Percentiles rank a stretch among this genome's conserved stretches.
Conservation (phyloP, 2,888 invertebrate species). For the Cephus rjabovi region DNA sequence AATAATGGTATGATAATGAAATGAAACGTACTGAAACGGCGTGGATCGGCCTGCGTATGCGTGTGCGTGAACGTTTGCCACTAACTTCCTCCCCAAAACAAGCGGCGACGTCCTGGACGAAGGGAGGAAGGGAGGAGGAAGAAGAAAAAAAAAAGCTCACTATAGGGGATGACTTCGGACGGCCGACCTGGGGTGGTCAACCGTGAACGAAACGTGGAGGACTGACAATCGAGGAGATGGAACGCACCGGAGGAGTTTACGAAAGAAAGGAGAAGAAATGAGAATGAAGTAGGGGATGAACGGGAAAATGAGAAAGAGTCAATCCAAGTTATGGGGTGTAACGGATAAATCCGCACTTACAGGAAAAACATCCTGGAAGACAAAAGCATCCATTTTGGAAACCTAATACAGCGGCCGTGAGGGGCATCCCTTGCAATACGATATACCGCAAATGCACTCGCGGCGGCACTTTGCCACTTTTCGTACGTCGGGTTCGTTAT, state of each 20-base stretch:
- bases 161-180: slow-evolving; percentile 49
- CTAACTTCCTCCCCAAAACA: slow-evolving; percentile 54
- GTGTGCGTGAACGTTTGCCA: slow-evolving; percentile 15
- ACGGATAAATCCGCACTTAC: slow-evolving; percentile 63
- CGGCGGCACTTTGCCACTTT: slow-evolving; percentile 32
- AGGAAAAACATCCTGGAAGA: slow-evolving; percentile 55
- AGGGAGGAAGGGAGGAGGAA: slow-evolving; percentile 21
- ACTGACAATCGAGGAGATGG: slow-evolving; percentile 24
- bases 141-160: slow-evolving; percentile 28
- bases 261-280: slow-evolving; percentile 26
- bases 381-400: slow-evolving; percentile 61
- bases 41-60: not conserved
- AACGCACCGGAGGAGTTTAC: slow-evolving; percentile 14
- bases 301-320: slow-evolving; percentile 26
- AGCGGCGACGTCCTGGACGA: slow-evolving; percentile 33
- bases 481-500: slow-evolving; percentile 7
- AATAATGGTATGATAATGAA: slow-evolving; percentile 64
- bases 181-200: slow-evolving; percentile 51
- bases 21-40: slow-evolving; percentile 38
- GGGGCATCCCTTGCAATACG: slow-evolving; percentile 46
- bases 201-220: slow-evolving; percentile 17
- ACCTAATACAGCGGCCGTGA: slow-evolving; percentile 20
- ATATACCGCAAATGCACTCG: slow-evolving; percentile 55
- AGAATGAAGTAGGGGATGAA: slow-evolving; percentile 8
- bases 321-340: no score